Percentiles rank a stretch among this genome's conserved stretches.
These are phyloP conservation scores for Acrossocheilus wenchowensis DNA, from an alignment of 2,797 vertebrate genomes.

Conservation along the genomic window DNA sequence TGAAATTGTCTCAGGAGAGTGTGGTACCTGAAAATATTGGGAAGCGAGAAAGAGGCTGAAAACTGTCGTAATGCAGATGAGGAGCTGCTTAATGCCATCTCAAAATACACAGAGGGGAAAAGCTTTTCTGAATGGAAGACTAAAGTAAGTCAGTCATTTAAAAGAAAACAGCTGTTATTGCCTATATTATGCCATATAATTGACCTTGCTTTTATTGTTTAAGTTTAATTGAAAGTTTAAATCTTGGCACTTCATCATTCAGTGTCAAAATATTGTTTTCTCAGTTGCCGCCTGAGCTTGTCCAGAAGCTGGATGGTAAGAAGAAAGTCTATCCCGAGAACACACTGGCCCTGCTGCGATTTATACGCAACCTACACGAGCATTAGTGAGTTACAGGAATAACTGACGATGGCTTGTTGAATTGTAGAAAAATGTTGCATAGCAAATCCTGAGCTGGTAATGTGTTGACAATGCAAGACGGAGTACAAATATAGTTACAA, in stretches of 20 bases:
- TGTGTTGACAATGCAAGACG: background rate
- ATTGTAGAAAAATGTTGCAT: background rate
- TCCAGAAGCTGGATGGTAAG: conserved; percentile 60
- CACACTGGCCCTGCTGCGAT: background rate
- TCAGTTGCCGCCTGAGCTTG: conserved; percentile 64
- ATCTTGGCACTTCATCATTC: background rate
- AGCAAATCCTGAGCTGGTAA: background rate
- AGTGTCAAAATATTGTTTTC: background rate
- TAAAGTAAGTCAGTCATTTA: conserved; percentile 50
- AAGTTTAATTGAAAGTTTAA: too few species aligned
- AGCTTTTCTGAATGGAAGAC: conserved; percentile 37
- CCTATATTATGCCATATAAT: too few species aligned
- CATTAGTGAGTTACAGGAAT: conserved; percentile 65
- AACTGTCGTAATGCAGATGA: too few species aligned
- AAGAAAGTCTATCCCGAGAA: conserved; percentile 61
- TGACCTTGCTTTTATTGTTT: too few species aligned
- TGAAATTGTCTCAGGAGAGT: conserved; percentile 53
- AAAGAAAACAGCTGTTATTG: too few species aligned
- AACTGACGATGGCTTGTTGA: background rate
- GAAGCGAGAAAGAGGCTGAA: conserved; percentile 45
- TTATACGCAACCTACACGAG: conserved; percentile 65
- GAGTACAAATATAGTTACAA: background rate
- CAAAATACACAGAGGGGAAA: too few species aligned
- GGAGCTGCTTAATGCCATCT: too few species aligned
- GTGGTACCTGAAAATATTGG: conserved; percentile 61